A percentile compares a stretch with the other conserved stretches of the same genome.
Conservation (phyloP, 2,797 vertebrate genomes). For the Podarcis lilfordi region DNA sequence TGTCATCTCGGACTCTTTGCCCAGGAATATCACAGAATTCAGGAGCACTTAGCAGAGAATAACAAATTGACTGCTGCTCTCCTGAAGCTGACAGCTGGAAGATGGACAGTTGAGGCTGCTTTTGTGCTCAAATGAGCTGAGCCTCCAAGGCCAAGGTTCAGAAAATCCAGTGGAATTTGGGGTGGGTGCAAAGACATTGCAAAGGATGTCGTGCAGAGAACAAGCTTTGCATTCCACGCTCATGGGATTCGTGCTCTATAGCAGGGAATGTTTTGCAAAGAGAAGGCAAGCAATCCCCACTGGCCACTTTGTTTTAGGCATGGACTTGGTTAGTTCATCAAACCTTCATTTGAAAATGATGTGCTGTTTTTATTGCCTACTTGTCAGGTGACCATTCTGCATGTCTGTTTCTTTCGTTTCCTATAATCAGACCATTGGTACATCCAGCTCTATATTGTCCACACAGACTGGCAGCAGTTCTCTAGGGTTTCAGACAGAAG, state of each 20-base stretch:
- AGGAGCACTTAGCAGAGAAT: neutral
- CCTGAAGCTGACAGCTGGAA: conserved; percentile 8
- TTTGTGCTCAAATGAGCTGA: neutral
- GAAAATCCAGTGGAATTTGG: neutral
- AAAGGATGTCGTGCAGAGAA: neutral
- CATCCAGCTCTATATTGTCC: no score
- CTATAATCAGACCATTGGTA: no score
- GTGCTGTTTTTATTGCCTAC: no score
- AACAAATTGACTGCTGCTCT: rapidly evolving
- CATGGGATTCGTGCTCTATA: neutral
- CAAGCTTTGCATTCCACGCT: neutral
- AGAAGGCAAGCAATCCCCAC: neutral
- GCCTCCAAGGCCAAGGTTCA: neutral
- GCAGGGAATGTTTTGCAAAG: neutral
- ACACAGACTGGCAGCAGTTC: no score
- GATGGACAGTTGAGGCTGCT: conserved; percentile 5
- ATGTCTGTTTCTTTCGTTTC: no score
- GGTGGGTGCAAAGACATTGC: neutral
- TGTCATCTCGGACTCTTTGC: neutral
- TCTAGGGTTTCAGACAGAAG: no score
- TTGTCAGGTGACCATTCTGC: no score
- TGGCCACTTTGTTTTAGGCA: no score
- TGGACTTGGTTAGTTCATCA: no score
- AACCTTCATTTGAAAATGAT: no score
- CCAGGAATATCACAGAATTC: rapidly evolving